These are phyloP conservation scores for Rutpela maculata DNA, from an alignment of 2,888 invertebrate genomes.

Conservation along the genomic window DNA sequence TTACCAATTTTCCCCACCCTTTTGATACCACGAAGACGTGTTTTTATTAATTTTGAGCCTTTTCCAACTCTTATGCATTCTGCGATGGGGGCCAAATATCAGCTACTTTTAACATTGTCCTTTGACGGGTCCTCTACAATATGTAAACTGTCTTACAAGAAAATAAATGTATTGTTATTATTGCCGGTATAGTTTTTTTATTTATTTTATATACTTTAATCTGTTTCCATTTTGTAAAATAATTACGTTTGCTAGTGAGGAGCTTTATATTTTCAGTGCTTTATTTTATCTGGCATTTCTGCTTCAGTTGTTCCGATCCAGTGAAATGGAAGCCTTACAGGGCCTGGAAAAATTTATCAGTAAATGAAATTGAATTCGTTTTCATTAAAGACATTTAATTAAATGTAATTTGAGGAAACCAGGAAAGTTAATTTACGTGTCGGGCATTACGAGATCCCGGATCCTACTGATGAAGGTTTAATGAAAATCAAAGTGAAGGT, in stretches of 20 bases:
- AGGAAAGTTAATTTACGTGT: conserved; percentile 5
- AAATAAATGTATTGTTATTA: too few species aligned
- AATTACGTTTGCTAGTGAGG: neutral
- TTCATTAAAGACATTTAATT: conserved; percentile 37
- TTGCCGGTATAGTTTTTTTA: too few species aligned
- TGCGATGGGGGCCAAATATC: too few species aligned
- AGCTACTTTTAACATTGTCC: too few species aligned
- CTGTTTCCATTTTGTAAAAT: too few species aligned
- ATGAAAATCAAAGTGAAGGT: conserved; percentile 7
- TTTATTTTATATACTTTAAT: too few species aligned
- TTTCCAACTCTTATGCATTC: too few species aligned
- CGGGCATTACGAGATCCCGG: neutral
- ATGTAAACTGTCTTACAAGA: too few species aligned
- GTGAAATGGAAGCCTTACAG: conserved; percentile 53
- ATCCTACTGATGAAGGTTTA: neutral
- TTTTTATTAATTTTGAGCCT: too few species aligned
- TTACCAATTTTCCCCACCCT: too few species aligned
- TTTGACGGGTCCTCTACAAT: too few species aligned
- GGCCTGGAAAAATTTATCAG: conserved; percentile 44
- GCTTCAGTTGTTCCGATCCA: neutral
- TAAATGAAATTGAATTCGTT: conserved; percentile 45
- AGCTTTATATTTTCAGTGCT: neutral
- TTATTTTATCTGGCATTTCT: neutral
- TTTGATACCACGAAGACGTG: too few species aligned
- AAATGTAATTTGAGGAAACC: conserved; percentile 36